Percentiles rank a stretch among this genome's conserved stretches.
Evolutionary conservation across 1,140 invertebrate genomes (phyloP).

Genomic region (Hycleus cichorii): DNA sequence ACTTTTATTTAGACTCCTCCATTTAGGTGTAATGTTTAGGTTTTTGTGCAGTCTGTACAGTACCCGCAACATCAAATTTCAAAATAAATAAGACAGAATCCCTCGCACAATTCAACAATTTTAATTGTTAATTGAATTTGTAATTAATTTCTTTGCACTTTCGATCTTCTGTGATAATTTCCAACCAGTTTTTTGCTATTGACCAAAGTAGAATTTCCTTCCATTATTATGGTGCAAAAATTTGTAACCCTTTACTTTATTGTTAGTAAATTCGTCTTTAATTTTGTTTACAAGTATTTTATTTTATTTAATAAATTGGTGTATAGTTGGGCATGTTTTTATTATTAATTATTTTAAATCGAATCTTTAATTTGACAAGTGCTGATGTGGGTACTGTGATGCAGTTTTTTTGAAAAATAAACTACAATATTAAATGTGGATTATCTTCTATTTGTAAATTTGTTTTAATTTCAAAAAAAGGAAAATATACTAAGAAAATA

Average conservation of each 20-base stretch:
- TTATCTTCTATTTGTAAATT: slow-evolving; percentile 41
- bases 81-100: not conserved
- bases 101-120: not conserved
- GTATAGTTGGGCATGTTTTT: not conserved
- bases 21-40: slow-evolving; percentile 30
- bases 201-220: slow-evolving; percentile 12
- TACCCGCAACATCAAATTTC: slow-evolving; percentile 28
- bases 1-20: slow-evolving; percentile 29
- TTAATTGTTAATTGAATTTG: slow-evolving; percentile 6
- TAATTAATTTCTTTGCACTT: slow-evolving; percentile 1
- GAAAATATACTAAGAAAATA: slow-evolving; percentile 36
- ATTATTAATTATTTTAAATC: slow-evolving; percentile 9
- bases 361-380: slow-evolving; percentile 13
- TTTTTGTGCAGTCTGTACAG: slow-evolving; percentile 28
- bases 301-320: too few relatives aligned
- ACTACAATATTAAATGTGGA: slow-evolving; percentile 36
- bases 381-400: slow-evolving; percentile 41
- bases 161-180: slow-evolving; percentile 12
- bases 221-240: slow-evolving; percentile 7
- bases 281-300: slow-evolving; percentile 2
- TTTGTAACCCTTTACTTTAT: not conserved
- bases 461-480: slow-evolving; percentile 38
- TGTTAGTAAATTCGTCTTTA: slow-evolving; percentile 1
- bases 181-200: not conserved
- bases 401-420: slow-evolving; percentile 31